Base-by-base conservation (phyloP, 2,113 vertebrate species). In the Coracopsis vasa region DNA sequence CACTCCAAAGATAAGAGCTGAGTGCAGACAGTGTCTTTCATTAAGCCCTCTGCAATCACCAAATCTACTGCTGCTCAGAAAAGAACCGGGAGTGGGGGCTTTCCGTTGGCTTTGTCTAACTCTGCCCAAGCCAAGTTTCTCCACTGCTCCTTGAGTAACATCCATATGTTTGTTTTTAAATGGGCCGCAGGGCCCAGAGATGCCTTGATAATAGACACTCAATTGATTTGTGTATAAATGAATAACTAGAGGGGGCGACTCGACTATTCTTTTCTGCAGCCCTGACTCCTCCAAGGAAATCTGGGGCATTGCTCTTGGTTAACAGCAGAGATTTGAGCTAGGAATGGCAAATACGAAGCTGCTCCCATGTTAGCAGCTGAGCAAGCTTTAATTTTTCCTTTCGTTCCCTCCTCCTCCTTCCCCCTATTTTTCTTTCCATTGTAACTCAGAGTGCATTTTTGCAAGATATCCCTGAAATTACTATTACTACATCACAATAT, bases 401-500 rank as follows among this genome's bases (percentile, higher is more conserved):
- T 93, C 79, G 80, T 75, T 39, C 23, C 24, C n/a, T 35, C 11
- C 25, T 58, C 29, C 64, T 33, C 56, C 70, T 16, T 51, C 13
- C 35, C 41, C 11, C 8, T 14, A 0, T 41, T 73, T 93, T 96
- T 93, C n/a, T 96, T 93, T 87, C 92, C 88, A 91, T 61, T 93
- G 86, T 91, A 95, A 93, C 75, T 92, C 65, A 37, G 64, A 94
- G 64, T 37, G 80, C 88, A 91, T 96, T 96, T 96, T 96, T 96
- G 72, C 47, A 87, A 96, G 95, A 96, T 93, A 96, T 95, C 92
- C 90, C 88, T 96, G 95, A 97, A 96, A 95, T 96, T 92, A 79
- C 95, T 96, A 90, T 95, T 93, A 95, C 94, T 95, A 80, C 83
- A 84, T 95, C 0, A 5, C 87, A 93, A 94, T 97, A 92, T 95